Conservation (phyloP, 92 coral and sea anemone species). For the Pocillopora meandrina region DNA sequence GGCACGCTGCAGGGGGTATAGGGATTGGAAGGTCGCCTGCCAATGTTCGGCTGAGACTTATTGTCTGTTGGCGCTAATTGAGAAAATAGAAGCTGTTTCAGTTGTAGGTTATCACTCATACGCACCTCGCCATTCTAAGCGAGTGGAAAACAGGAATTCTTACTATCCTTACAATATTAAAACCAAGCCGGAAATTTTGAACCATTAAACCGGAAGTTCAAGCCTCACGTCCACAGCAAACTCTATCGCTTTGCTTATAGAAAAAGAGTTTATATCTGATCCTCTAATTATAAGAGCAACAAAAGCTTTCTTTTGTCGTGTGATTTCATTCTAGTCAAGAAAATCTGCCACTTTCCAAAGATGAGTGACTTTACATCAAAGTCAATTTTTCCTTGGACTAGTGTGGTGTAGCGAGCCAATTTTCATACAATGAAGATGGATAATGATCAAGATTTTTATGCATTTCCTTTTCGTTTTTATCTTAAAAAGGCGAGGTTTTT, state of each 20-base stretch:
- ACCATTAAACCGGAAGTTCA: not conserved
- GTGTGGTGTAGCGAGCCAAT: not conserved
- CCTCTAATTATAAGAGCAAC: too few relatives aligned
- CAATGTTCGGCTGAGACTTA: not conserved
- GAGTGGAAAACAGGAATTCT: not conserved
- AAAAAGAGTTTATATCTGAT: not conserved
- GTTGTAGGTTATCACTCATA: not conserved
- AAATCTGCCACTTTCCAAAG: not conserved
- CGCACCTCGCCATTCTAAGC: not conserved
- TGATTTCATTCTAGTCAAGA: not conserved
- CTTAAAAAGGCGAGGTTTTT: too few relatives aligned
- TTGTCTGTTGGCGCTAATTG: not conserved
- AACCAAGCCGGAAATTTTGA: not conserved
- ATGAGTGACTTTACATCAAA: not conserved
- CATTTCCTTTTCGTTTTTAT: not conserved
- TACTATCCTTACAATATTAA: not conserved
- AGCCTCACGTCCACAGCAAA: not conserved
- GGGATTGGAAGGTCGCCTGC: not conserved
- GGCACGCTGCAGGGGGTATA: constrained; percentile 20
- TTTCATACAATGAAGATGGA: not conserved
- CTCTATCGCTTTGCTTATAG: not conserved
- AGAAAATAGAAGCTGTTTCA: not conserved
- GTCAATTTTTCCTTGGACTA: not conserved
- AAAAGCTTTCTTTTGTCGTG: not conserved
- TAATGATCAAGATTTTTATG: not conserved